Evolutionary conservation across 1,140 invertebrate species (phyloP).

Genomic region (Bathynomus jamesi): DNA sequence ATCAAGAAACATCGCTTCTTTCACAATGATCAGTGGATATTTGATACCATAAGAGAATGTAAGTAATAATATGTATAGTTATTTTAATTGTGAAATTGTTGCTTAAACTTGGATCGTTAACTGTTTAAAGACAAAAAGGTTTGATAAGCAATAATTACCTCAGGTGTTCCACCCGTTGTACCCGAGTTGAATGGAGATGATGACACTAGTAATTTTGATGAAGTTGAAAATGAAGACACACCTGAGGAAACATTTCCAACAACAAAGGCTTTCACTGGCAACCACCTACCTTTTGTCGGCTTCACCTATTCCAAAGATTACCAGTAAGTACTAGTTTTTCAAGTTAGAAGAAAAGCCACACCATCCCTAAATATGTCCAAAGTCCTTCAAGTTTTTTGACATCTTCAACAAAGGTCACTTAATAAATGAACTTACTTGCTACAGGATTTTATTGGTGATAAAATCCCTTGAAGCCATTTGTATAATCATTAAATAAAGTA

Average conservation of each 20-base stretch:
- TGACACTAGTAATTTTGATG: conserved; percentile 97
- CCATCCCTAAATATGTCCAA: no score
- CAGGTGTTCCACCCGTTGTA: conserved; percentile 85
- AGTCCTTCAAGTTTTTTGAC: no score
- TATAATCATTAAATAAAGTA: no score
- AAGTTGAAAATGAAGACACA: conserved; percentile 85
- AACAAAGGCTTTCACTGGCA: conserved; percentile 95
- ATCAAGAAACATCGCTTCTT: conserved; percentile 95
- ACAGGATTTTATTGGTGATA: no score
- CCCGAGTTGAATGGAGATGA: conserved; percentile 91
- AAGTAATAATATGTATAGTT: conserved; percentile 36
- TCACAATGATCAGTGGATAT: conserved; percentile 93
- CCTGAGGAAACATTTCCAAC: conserved; percentile 85
- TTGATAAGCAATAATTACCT: no score
- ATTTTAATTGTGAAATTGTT: conserved; percentile 15
- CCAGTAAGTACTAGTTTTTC: no score
- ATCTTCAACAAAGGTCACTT: no score
- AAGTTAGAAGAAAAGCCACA: no score
- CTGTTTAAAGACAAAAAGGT: not conserved
- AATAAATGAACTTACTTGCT: no score
- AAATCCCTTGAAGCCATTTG: no score
- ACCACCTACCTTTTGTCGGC: conserved; percentile 96
- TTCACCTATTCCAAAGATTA: conserved; percentile 95
- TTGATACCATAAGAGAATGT: conserved; percentile 87
- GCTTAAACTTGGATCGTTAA: not conserved